Percentiles rank a stretch among this genome's conserved stretches.
Evolutionary conservation across 2,113 vertebrate genomes (phyloP).

Genomic region (Raphicerus campestris): DNA sequence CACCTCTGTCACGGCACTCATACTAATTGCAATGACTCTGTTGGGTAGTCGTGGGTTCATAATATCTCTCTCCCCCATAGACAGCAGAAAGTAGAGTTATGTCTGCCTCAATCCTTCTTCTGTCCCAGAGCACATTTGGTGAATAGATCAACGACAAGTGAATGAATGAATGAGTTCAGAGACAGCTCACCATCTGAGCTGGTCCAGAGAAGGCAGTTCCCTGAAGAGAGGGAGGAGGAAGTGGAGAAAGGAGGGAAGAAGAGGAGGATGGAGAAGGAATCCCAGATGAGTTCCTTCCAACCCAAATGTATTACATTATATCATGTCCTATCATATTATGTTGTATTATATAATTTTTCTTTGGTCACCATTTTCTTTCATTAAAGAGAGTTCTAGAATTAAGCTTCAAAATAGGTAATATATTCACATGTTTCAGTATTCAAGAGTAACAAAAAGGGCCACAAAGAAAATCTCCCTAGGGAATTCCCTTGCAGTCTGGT

Average conservation of each 20-base stretch:
- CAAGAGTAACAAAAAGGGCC: background rate
- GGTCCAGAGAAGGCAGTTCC: background rate
- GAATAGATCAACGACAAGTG: background rate
- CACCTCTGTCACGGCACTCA: background rate
- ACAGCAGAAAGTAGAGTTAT: background rate
- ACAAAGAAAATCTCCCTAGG: background rate
- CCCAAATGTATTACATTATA: background rate
- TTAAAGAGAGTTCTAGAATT: background rate
- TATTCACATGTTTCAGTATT: background rate
- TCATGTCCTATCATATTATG: background rate
- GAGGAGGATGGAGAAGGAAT: background rate
- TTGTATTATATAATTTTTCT: background rate
- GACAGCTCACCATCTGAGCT: background rate
- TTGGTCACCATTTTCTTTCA: background rate
- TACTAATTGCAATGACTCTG: fast-evolving
- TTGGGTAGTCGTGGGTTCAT: background rate
- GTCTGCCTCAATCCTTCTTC: background rate
- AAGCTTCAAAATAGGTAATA: background rate
- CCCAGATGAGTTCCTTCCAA: background rate
- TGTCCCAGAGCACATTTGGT: background rate
- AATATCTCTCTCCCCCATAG: background rate
- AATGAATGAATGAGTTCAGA: background rate
- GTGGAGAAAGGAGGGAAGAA: background rate
- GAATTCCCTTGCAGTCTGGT: background rate
- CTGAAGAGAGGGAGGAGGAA: background rate